phyloP scores from a whole-genome alignment of 2,888 invertebrate species.

The Empis stercorea region DNA sequence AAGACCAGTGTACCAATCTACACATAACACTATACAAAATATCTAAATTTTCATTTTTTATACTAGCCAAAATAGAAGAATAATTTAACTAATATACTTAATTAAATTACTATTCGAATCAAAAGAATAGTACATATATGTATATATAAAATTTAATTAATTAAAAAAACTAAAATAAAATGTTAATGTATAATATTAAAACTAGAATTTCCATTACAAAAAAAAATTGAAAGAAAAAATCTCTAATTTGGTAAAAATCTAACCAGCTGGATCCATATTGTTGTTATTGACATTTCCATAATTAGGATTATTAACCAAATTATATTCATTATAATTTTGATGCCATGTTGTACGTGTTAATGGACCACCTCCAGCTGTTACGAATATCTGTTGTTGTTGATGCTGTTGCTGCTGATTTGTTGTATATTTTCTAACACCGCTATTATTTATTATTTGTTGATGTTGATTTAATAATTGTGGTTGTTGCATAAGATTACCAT shows the following conservation, averaged over 20 bases:
- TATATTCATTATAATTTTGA: slow-evolving; percentile 26
- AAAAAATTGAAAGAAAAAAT: too few relatives aligned
- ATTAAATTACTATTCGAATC: too few relatives aligned
- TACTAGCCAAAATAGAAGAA: too few relatives aligned
- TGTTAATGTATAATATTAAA: too few relatives aligned
- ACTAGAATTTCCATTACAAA: too few relatives aligned
- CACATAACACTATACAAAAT: too few relatives aligned
- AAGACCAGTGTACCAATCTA: too few relatives aligned
- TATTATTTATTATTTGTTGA: slow-evolving; percentile 8
- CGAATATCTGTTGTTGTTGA: slow-evolving; percentile 11
- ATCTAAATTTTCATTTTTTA: too few relatives aligned
- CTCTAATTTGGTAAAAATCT: slow-evolving; percentile 13
- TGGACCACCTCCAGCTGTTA: background rate
- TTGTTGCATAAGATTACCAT: slow-evolving; percentile 8
- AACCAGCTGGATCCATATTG: slow-evolving; percentile 35
- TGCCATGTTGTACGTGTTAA: slow-evolving; percentile 35
- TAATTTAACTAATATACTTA: too few relatives aligned
- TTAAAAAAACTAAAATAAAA: too few relatives aligned
- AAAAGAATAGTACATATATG: too few relatives aligned
- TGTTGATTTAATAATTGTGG: slow-evolving; percentile 12
- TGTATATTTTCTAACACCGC: background rate
- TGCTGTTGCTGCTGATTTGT: slow-evolving; percentile 14
- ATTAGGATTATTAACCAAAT: slow-evolving; percentile 35
- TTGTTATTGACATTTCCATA: slow-evolving; percentile 25
- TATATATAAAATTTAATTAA: too few relatives aligned